Conservation (phyloP, 2,113 vertebrate genomes). For the Zapornia atra region DNA sequence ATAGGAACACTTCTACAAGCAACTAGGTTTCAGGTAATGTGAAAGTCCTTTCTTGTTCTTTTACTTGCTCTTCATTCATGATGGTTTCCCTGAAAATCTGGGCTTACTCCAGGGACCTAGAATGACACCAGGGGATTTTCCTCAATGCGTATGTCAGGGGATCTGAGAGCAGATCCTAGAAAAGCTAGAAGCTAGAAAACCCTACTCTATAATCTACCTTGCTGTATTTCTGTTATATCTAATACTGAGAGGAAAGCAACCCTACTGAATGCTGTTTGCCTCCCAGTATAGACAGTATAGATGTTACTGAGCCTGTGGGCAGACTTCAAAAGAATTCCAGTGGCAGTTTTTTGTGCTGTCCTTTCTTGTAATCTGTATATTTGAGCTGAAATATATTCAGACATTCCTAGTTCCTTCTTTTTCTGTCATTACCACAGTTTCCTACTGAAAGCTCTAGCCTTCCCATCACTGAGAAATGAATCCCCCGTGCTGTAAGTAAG, state of each 20-base stretch:
- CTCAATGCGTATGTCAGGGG: not conserved
- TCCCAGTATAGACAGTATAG: not conserved
- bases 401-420: constrained; percentile 5
- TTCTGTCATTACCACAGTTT: not conserved
- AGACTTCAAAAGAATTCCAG: not conserved
- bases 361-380: not conserved
- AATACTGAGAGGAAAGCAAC: not conserved
- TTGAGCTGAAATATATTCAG: not conserved
- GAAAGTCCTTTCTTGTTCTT: not conserved
- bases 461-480: not conserved
- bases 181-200: not conserved
- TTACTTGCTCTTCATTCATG: not conserved
- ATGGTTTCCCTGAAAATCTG: not conserved
- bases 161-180: not conserved
- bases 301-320: not conserved
- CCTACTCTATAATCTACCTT: not conserved
- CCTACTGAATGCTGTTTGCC: not conserved
- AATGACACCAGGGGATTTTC: not conserved
- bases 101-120: not conserved
- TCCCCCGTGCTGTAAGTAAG: not conserved
- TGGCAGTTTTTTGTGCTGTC: not conserved
- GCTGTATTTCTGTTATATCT: not conserved
- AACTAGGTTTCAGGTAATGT: not conserved
- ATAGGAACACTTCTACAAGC: not conserved
- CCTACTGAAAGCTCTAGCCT: not conserved